Evolutionary conservation across 2,888 invertebrate genomes (phyloP).

Genomic region (Pseudeuparius sepicola): DNA sequence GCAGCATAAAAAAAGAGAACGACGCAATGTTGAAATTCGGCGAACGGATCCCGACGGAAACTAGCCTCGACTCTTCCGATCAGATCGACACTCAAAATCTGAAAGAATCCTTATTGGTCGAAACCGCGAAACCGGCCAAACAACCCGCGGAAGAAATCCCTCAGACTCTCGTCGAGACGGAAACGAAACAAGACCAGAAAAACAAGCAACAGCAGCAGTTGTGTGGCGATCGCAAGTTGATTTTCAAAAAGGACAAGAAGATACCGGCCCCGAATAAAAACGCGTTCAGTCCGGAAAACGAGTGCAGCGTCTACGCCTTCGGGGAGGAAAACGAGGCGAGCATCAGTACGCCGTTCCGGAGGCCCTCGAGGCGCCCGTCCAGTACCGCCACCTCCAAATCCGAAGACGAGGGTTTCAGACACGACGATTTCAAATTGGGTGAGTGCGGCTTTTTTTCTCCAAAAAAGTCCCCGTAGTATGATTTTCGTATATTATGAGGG

Average conservation of each 20-base stretch:
- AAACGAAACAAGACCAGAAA: too few species aligned
- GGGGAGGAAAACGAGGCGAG: slow-evolving; percentile 53
- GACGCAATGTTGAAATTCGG: slow-evolving; percentile 36
- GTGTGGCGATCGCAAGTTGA: slow-evolving; percentile 45
- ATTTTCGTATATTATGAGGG: too few species aligned
- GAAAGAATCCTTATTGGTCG: too few species aligned
- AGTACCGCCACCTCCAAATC: slow-evolving; percentile 40
- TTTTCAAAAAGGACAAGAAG: slow-evolving; percentile 47
- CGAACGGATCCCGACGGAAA: slow-evolving; percentile 33
- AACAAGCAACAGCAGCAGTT: too few species aligned
- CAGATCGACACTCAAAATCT: too few species aligned
- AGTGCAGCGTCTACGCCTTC: slow-evolving; percentile 62
- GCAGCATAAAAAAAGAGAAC: slow-evolving; percentile 33
- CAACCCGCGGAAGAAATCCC: too few species aligned
- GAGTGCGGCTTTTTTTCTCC: too few species aligned
- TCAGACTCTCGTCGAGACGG: too few species aligned
- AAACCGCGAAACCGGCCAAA: too few species aligned
- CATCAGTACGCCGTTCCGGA: slow-evolving; percentile 42
- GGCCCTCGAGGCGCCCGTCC: slow-evolving; percentile 41
- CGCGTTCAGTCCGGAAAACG: slow-evolving; percentile 59
- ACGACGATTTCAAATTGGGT: too few species aligned
- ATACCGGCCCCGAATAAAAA: slow-evolving; percentile 40
- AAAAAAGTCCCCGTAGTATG: too few species aligned
- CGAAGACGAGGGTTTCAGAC: slow-evolving; percentile 38
- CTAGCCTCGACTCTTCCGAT: slow-evolving; percentile 21